phyloP scores from a whole-genome alignment of 2,797 vertebrate species.

The Natrix natrix region DNA sequence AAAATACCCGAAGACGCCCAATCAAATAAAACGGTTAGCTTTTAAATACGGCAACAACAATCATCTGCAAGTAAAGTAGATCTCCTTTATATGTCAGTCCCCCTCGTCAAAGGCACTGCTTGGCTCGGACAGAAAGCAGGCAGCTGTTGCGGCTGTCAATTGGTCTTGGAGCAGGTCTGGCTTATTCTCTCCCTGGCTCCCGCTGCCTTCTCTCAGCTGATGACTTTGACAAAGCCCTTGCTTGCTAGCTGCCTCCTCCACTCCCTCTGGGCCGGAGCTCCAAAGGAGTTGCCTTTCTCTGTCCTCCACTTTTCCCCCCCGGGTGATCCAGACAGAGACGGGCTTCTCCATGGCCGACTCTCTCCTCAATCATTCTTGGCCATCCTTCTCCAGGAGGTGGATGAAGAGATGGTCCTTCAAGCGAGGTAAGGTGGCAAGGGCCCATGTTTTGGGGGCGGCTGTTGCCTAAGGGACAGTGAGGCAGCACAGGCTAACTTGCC shows the following conservation, averaged over 20 bases:
- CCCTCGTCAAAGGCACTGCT: not conserved
- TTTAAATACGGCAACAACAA: not conserved
- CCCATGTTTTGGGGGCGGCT: not conserved
- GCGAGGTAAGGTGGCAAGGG: slow-evolving; percentile 79
- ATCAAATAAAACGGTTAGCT: not conserved
- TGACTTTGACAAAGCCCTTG: slow-evolving; percentile 64
- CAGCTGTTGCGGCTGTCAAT: not conserved
- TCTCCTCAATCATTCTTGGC: slow-evolving; percentile 94
- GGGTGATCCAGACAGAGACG: not conserved
- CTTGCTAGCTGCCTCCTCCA: slow-evolving; percentile 56
- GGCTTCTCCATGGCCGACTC: slow-evolving; percentile 82
- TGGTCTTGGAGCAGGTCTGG: slow-evolving; percentile 23
- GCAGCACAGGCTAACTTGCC: not conserved
- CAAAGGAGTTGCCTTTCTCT: slow-evolving; percentile 49
- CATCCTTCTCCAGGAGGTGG: slow-evolving; percentile 91
- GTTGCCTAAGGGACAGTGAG: not conserved
- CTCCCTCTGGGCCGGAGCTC: slow-evolving; percentile 64
- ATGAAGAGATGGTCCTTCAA: slow-evolving; percentile 96
- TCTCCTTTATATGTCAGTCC: not conserved
- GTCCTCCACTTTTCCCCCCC: slow-evolving; percentile 10
- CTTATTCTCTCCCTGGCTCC: not conserved
- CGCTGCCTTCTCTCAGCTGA: slow-evolving; percentile 64
- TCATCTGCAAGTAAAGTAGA: slow-evolving; percentile 40
- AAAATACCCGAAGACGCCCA: not conserved
- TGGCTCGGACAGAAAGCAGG: not conserved